Percentiles rank a stretch among this genome's conserved stretches.
Conservation (phyloP, 1,140 invertebrate species). For the Ditylenchus dipsaci region DNA sequence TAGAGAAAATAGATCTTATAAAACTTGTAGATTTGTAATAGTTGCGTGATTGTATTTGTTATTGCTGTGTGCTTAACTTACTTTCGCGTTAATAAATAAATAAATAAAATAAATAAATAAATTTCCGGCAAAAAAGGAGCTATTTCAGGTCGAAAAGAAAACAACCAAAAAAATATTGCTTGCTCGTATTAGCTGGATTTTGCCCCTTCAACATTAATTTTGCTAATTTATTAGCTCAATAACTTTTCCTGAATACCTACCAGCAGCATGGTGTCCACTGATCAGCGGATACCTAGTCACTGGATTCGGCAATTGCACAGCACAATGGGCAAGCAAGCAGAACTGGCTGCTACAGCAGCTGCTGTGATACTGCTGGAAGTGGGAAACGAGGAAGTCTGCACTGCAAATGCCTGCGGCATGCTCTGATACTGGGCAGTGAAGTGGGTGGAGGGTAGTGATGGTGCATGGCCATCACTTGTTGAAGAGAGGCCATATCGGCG, state of each 20-base stretch:
- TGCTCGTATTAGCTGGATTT: too few species aligned
- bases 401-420: constrained; percentile 30
- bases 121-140: too few species aligned
- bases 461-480: constrained; percentile 53
- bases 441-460: constrained; percentile 29
- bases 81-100: too few species aligned
- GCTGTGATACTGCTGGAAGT: background rate
- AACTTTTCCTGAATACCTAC: background rate
- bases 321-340: background rate
- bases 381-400: constrained; percentile 12
- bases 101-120: too few species aligned
- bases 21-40: too few species aligned
- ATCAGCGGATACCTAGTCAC: constrained; percentile 38
- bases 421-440: constrained; percentile 22
- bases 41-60: too few species aligned
- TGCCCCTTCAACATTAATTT: too few species aligned
- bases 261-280: background rate
- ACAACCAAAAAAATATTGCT: too few species aligned
- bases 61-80: too few species aligned
- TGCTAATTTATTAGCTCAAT: background rate
- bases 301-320: background rate
- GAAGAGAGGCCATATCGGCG: constrained; percentile 21
- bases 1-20: too few species aligned
- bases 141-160: too few species aligned
- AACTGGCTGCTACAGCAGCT: constrained; percentile 29